Evolutionary conservation across 2,113 vertebrate genomes (phyloP), one percentile per base, ranked within the genome.

Genomic region (Piliocolobus tephrosceles): DNA sequence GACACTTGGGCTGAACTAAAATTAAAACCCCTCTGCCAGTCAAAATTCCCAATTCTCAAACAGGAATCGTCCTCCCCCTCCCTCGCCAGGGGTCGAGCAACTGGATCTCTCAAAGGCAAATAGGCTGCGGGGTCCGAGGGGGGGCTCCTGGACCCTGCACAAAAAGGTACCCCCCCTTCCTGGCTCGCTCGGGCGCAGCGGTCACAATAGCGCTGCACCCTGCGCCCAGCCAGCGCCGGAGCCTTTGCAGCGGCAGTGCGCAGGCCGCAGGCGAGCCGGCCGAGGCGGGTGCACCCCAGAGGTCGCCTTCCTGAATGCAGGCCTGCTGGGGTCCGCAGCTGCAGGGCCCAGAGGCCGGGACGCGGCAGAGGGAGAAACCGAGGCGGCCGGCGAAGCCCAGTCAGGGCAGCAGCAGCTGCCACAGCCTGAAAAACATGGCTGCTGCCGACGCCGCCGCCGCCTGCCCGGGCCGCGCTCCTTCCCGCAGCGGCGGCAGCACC

Each of bases 341-440:
- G 58, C 95, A 35, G 76, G 78, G 55, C 79, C 68, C 57, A 9
- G 40, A 45, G 91, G 23, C 55, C 64, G 10, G 73, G 90, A 43
- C 66, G 47, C 94, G 5, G 82, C 96, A 40, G 23, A 23, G 25
- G 4, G 75, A 85, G 92, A 80, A 75, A 76, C 81, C 35, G 81
- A 80, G 96, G 96, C 91, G 81, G 94, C 92, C 43, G 70, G 79
- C 43, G n/a, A 66, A 90, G 92, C 93, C 91, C 47, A 97, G 85
- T 47, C 93, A 66, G 97, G 96, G 61, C 66, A 92, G 92, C 94
- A 88, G 95, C 92, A 43, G 96, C 95, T 82, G 96, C 97, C 95
- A 89, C 76, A 35, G 98, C 97, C 97, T 97, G 98, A 98, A 97
- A 98, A 98, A 98, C 98, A 98, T 98, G 98, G 98, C 98, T 98